phyloP scores from a whole-genome alignment of 2,797 vertebrate species.

The Tapirus indicus region DNA sequence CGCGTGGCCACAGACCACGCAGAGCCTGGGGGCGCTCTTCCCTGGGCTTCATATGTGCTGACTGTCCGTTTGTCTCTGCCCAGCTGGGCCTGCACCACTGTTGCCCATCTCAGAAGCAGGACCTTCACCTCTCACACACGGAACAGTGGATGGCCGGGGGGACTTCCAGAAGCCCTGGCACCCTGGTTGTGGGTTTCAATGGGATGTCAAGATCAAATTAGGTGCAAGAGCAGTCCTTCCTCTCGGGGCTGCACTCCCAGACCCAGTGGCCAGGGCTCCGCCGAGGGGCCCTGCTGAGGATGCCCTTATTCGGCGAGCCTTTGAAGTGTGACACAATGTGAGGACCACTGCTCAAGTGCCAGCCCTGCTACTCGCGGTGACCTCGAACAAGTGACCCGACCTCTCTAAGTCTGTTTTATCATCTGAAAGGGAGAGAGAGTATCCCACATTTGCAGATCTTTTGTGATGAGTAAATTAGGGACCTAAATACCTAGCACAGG shows the following conservation, averaged over 20 bases:
- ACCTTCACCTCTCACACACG: neutral
- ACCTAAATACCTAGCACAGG: too few relatives aligned
- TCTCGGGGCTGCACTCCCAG: neutral
- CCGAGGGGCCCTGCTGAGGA: neutral
- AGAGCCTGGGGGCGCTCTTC: neutral
- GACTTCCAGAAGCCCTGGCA: neutral
- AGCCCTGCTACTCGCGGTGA: neutral
- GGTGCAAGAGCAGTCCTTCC: neutral
- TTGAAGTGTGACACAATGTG: fast-evolving
- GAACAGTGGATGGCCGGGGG: neutral
- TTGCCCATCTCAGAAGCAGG: neutral
- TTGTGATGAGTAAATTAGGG: neutral
- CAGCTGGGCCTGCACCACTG: neutral
- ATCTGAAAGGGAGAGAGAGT: neutral
- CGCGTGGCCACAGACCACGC: fast-evolving
- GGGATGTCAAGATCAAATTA: neutral
- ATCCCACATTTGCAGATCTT: neutral
- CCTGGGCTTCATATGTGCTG: neutral
- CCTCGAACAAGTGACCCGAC: neutral
- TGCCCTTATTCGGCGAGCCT: fast-evolving
- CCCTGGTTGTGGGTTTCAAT: neutral
- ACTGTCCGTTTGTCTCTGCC: neutral
- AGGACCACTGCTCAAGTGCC: neutral
- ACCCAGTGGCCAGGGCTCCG: fast-evolving
- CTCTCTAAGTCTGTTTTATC: neutral